Evolutionary conservation across 1,140 invertebrate species (phyloP).

Genomic region (Pogonomyrmex californicus): DNA sequence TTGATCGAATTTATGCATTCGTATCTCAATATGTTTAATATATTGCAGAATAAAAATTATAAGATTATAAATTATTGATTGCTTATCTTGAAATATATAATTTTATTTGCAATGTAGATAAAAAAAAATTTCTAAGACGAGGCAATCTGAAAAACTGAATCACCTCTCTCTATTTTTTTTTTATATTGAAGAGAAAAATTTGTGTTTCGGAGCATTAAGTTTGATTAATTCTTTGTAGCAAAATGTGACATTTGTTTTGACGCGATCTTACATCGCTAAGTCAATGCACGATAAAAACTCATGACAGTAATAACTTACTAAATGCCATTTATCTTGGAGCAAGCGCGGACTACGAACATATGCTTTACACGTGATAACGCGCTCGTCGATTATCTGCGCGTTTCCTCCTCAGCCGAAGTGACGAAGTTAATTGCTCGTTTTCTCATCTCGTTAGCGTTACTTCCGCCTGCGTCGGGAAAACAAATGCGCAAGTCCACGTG

Average conservation of each 20-base stretch:
- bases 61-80: neutral
- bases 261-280: conserved; percentile 1
- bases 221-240: neutral
- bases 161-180: no score
- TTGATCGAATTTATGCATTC: neutral
- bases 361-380: conserved; percentile 74
- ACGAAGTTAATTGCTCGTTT: conserved; percentile 82
- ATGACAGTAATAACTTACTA: conserved; percentile 25
- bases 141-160: neutral
- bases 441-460: conserved; percentile 81
- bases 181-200: neutral
- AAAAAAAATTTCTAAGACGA: neutral
- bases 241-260: neutral
- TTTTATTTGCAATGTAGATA: neutral
- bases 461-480: conserved; percentile 55
- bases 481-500: conserved; percentile 53
- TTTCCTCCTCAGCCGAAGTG: conserved; percentile 75
- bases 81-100: neutral
- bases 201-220: neutral
- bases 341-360: conserved; percentile 40
- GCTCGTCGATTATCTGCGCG: conserved; percentile 70
- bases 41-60: neutral
- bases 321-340: conserved; percentile 35
- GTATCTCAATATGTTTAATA: conserved; percentile 2
- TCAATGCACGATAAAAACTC: conserved; percentile 19